Evolutionary conservation across 2,888 invertebrate species (phyloP).

Genomic region (Caenorhabditis angaria): DNA sequence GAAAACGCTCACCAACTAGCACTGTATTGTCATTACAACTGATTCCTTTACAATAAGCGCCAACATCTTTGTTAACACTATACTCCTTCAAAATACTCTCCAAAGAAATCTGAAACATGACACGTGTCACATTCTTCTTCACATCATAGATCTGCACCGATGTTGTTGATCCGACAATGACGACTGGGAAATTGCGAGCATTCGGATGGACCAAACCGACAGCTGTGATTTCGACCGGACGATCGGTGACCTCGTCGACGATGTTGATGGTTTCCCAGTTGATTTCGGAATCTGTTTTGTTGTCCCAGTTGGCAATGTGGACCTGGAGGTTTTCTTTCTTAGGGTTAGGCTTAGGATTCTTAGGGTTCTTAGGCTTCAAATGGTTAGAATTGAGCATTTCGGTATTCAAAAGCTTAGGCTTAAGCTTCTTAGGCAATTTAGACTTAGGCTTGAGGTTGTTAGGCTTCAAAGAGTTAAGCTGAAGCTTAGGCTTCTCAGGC

Average conservation of each 20-base stretch:
- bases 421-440: too few relatives aligned
- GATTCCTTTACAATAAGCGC: constrained; percentile 51
- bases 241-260: background rate
- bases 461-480: too few relatives aligned
- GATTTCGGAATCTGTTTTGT: constrained; percentile 19
- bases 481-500: too few relatives aligned
- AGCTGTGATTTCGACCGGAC: background rate
- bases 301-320: constrained; percentile 35
- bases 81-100: background rate
- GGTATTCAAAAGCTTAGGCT: too few relatives aligned
- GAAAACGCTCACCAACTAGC: constrained; percentile 56
- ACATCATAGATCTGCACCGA: constrained; percentile 47
- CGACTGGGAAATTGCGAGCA: constrained; percentile 53
- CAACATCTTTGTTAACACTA: constrained; percentile 10
- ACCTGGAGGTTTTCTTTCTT: too few relatives aligned
- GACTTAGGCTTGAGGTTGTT: too few relatives aligned
- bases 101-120: constrained; percentile 14
- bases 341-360: too few relatives aligned
- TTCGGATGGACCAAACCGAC: constrained; percentile 57
- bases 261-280: constrained; percentile 20
- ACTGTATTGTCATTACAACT: constrained; percentile 63
- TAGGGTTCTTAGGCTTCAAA: too few relatives aligned
- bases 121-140: constrained; percentile 14
- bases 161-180: constrained; percentile 51
- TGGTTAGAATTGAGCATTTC: too few relatives aligned